Evolutionary conservation across 2,797 vertebrate genomes (phyloP).

Genomic region (Takifugu rubripes): DNA sequence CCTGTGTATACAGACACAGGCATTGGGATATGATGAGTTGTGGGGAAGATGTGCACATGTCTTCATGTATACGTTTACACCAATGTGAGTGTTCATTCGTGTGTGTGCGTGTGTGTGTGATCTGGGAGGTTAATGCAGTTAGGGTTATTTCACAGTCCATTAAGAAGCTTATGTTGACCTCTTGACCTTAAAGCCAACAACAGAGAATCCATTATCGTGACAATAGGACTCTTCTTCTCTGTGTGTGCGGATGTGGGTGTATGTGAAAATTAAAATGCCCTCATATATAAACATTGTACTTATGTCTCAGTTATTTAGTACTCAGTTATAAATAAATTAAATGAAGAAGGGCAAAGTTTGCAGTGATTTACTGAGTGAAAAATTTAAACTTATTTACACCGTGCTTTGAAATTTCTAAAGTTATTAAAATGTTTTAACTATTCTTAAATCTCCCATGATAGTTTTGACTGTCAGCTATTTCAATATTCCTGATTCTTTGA

Average conservation of each 20-base stretch:
- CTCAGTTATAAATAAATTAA: too few relatives aligned
- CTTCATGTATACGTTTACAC: conserved; percentile 39
- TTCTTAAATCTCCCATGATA: too few relatives aligned
- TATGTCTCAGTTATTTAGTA: neutral
- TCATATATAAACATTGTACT: neutral
- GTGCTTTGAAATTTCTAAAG: too few relatives aligned
- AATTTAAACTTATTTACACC: too few relatives aligned
- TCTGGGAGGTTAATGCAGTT: conserved; percentile 99
- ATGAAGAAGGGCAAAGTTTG: too few relatives aligned
- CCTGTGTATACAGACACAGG: conserved; percentile 7
- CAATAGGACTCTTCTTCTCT: conserved; percentile 77
- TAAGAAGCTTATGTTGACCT: conserved; percentile 99
- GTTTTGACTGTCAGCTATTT: too few relatives aligned
- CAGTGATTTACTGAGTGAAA: too few relatives aligned
- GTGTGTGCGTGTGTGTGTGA: conserved; percentile 64
- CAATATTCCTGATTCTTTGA: conserved; percentile 20
- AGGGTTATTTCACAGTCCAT: conserved; percentile 99
- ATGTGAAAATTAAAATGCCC: conserved; percentile 9
- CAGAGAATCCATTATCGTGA: conserved; percentile 98
- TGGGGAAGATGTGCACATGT: conserved; percentile 29
- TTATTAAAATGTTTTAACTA: too few relatives aligned
- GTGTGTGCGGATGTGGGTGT: conserved; percentile 14
- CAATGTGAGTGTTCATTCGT: conserved; percentile 47
- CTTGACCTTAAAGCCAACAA: conserved; percentile 93
- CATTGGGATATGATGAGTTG: neutral